Base-by-base conservation (phyloP, 2,888 invertebrate genomes). In the Ceraclea dissimilis region DNA sequence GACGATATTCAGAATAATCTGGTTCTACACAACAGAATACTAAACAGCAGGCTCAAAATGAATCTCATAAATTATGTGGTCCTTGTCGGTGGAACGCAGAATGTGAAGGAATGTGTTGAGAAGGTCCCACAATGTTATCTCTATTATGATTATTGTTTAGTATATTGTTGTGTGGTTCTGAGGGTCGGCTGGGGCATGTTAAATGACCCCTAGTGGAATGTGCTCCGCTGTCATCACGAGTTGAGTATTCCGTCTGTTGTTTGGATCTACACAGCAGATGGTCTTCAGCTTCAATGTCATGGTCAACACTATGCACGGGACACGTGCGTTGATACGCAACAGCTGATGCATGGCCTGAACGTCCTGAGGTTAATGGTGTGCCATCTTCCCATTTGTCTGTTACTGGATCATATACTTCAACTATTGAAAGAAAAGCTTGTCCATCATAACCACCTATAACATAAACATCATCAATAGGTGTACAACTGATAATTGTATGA, bases 311-410 rank as follows among this genome's bases (percentile, higher is more conserved):
- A 61, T 64, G 58, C 2, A 60, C 66, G 11, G 69, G 73, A 67
- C 85, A 80, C 17, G 85, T 82, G 64, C 86, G 86, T 67, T 84
- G 84, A 72, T 88, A 89, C 66, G 91, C 92, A 13, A 93, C 91
- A 2, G 93, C 93, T 48, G 92, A 89, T 0, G 93, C 93, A 72
- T 94, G 94, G 0, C 95, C 94, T 10, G 93, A 94, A 51, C 94
- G 82, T 10, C 90, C 91, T 4, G 91, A 89, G 18, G 88, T 85
- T 67, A 95, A 82, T 4, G 87, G 81, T 5, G 86, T 80, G 39
- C 91, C 90, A 61, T 82, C 79, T 60, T 79, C 78, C 95, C 95
- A 95, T 17, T 74, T 69, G 71, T 93, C 83, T 46, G 76, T 79
- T 2, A 76, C 74, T 2, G 92, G 90, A 70, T 93, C 89, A 71